Percentiles rank a stretch among this genome's conserved stretches.
These are phyloP conservation scores for Alca torda DNA, from an alignment of 2,797 vertebrate genomes.

Conservation along the genomic window DNA sequence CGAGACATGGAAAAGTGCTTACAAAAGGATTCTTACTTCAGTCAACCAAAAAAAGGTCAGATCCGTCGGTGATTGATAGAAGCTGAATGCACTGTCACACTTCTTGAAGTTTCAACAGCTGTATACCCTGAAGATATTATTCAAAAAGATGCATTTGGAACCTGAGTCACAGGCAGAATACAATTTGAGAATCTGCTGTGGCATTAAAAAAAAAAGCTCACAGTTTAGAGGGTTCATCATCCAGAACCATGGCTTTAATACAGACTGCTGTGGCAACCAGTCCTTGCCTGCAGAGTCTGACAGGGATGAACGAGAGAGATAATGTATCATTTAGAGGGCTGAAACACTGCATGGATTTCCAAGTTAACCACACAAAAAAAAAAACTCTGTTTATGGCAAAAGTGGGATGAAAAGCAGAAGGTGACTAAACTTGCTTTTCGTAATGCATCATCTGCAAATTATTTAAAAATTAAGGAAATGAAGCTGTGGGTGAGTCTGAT, in stretches of 20 bases:
- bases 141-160: slow-evolving; percentile 18
- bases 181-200: neutral
- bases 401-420: neutral
- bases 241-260: slow-evolving; percentile 3
- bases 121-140: slow-evolving; percentile 33
- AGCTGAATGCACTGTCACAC: slow-evolving; percentile 14
- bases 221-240: neutral
- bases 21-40: slow-evolving; percentile 1
- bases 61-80: neutral
- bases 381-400: neutral
- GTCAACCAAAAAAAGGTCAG: neutral
- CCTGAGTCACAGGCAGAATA: slow-evolving; percentile 1
- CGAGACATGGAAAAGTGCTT: slow-evolving; percentile 22
- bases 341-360: neutral
- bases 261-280: neutral
- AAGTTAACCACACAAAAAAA: neutral
- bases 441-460: neutral
- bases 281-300: neutral
- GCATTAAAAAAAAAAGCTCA: neutral
- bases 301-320: neutral
- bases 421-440: neutral
- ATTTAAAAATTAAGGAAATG: neutral
- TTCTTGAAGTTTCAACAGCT: slow-evolving; percentile 37
- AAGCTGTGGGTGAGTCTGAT: neutral
- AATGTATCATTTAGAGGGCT: neutral